Evolutionary conservation across 1,140 invertebrate genomes (phyloP).

Genomic region (Acromyrmex charruanus): DNA sequence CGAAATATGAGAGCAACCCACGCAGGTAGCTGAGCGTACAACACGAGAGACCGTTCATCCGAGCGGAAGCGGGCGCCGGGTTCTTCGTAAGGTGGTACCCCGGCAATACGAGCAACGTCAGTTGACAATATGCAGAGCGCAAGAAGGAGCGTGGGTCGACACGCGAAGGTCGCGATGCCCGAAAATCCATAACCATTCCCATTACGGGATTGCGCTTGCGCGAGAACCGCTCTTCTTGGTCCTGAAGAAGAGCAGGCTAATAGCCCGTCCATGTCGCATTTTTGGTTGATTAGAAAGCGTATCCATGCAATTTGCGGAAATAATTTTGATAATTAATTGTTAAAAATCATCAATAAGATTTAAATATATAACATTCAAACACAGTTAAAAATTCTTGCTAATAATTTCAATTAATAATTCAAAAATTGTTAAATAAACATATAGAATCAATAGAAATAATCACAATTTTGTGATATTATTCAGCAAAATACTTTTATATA

Average conservation of each 20-base stretch:
- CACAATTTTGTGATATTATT: not conserved
- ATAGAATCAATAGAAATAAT: conserved; percentile 1
- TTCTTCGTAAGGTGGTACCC: conserved; percentile 30
- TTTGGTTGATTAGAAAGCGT: conserved; percentile 54
- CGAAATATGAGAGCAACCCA: conserved; percentile 4
- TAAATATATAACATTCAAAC: not conserved
- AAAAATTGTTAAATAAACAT: not conserved
- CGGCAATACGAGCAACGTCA: conserved; percentile 30
- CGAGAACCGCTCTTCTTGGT: conserved; percentile 43
- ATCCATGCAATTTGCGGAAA: not conserved
- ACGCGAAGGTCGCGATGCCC: conserved; percentile 78
- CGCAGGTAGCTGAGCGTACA: not conserved
- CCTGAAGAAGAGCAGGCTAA: conserved; percentile 68
- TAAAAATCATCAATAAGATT: not conserved
- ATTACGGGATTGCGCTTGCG: conserved; percentile 73
- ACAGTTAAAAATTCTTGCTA: not conserved
- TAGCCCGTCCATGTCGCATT: conserved; percentile 65
- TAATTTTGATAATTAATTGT: not conserved
- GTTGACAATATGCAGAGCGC: conserved; percentile 54
- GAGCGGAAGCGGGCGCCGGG: conserved; percentile 29
- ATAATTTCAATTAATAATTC: not conserved
- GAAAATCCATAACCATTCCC: conserved; percentile 83
- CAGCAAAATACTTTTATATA: not conserved
- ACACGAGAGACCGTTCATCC: conserved; percentile 27
- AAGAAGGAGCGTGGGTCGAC: conserved; percentile 70